Evolutionary conservation across 2,888 invertebrate species (phyloP), one percentile per base, ranked within the genome.

Genomic region (Pammene fasciana): DNA sequence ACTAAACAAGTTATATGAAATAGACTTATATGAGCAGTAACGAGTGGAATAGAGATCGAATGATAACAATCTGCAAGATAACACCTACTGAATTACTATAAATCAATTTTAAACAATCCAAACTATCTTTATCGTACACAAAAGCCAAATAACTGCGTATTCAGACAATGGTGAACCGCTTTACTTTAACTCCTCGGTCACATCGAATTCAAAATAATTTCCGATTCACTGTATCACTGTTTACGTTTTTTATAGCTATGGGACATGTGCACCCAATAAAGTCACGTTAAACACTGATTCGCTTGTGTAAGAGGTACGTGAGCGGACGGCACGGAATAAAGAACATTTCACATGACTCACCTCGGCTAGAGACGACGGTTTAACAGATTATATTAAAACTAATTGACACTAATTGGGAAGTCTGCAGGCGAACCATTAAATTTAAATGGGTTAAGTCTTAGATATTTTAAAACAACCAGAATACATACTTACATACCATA

Each of bases 231-330:
- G 16, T 64, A 64, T 72, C 73, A 72, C 62, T 71, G 65, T 71
- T 67, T 65, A 67, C 56, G 65, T 60, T 38, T 45, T 41, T 48
- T 65, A 54, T 70, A 54, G 56, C 26, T 38, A 59, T 43, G 59
- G 57, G 67, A 57, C 72, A 64, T 74, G 78, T 76, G 76, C 71
- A 73, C 83, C 75, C 77, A 73, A 75, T 78, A 79, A 76, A 80
- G 82, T 80, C 85, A 81, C 79, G 76, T 75, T 74, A 71, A 73
- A 71, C 74, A 84, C 84, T 83, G 82, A 72, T 75, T 73, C 73
- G 67, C 71, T 65, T 65, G 71, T 67, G 65, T 43, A 67, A 62
- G 46, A 45, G 54, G 43, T 67, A 55, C 64, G 64, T 41, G 65
- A 65, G 57, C 65, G 26, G 62, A 38, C 45, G 26, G 26, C n/a